These are phyloP conservation scores for Centropyge bicolor DNA, from an alignment of 2,797 vertebrate genomes.

Conservation along the genomic window DNA sequence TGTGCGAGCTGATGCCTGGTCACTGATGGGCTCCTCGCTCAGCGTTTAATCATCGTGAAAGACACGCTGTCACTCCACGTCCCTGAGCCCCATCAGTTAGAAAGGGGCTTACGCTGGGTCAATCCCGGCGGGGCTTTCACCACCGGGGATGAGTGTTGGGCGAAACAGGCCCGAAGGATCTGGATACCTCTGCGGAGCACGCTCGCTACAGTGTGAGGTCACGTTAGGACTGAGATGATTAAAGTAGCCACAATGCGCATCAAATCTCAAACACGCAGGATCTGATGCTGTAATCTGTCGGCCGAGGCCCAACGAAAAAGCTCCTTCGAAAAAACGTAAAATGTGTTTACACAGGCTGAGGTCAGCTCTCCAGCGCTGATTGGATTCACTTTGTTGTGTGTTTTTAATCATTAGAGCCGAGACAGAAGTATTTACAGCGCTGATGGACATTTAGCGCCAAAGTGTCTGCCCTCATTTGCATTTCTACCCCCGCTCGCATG, in stretches of 20 bases:
- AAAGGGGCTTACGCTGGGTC: constrained; percentile 56
- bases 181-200: constrained; percentile 20
- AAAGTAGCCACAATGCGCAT: constrained; percentile 68
- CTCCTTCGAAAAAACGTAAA: constrained; percentile 54
- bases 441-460: constrained; percentile 22
- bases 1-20: constrained; percentile 54
- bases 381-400: constrained; percentile 61
- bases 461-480: constrained; percentile 30
- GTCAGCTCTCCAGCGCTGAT: constrained; percentile 60
- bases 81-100: constrained; percentile 70
- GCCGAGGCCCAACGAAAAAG: constrained; percentile 47
- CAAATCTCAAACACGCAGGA: constrained; percentile 67
- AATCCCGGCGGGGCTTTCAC: constrained; percentile 46
- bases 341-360: constrained; percentile 62
- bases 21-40: constrained; percentile 63
- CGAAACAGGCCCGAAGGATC: constrained; percentile 18
- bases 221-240: constrained; percentile 62
- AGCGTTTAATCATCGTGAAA: constrained; percentile 77
- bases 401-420: constrained; percentile 50
- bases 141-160: constrained; percentile 28
- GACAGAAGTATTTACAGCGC: constrained; percentile 33
- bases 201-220: constrained; percentile 50
- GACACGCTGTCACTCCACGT: constrained; percentile 66
- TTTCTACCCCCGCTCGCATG: constrained; percentile 22
- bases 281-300: constrained; percentile 67